A percentile compares a stretch with the other conserved stretches of the same genome.
Evolutionary conservation across 2,888 invertebrate genomes (phyloP).

Genomic region (Drosophila percnosoma): DNA sequence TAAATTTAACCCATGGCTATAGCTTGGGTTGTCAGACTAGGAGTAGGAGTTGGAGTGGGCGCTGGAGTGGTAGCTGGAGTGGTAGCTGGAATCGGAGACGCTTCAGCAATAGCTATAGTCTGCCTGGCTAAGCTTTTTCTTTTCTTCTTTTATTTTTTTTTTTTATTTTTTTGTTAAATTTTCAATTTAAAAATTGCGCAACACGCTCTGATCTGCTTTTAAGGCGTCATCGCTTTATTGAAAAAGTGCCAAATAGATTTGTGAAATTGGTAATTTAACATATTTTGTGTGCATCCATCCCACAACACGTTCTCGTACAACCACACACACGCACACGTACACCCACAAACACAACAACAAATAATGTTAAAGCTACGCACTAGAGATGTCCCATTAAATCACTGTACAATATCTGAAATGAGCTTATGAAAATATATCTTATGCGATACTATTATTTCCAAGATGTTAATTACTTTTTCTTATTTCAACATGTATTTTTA

Average conservation of each 20-base stretch:
- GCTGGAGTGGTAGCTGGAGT: not conserved
- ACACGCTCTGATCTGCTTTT: slow-evolving; percentile 5
- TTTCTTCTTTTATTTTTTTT: not conserved
- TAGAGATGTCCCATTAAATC: slow-evolving; percentile 36
- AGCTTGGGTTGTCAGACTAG: slow-evolving; percentile 14
- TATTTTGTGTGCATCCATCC: slow-evolving; percentile 27
- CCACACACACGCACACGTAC: slow-evolving; percentile 6
- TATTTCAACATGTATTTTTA: not conserved
- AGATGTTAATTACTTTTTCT: no score
- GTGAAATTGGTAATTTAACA: slow-evolving; percentile 68
- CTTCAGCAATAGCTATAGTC: slow-evolving; percentile 14
- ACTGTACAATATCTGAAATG: not conserved
- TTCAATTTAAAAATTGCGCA: slow-evolving; percentile 65
- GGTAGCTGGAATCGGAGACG: not conserved
- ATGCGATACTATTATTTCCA: not conserved
- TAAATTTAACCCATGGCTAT: slow-evolving; percentile 73
- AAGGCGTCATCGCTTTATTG: slow-evolving; percentile 46
- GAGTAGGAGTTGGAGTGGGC: not conserved
- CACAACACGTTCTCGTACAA: not conserved
- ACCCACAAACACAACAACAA: not conserved
- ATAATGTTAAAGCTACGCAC: not conserved
- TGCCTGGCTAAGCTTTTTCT: slow-evolving; percentile 51
- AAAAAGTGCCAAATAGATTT: slow-evolving; percentile 63
- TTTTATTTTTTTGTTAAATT: slow-evolving; percentile 46
- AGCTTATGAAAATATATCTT: not conserved